Evolutionary conservation across 1,140 invertebrate species (phyloP).

Genomic region (Rhopalosiphum maidis): DNA sequence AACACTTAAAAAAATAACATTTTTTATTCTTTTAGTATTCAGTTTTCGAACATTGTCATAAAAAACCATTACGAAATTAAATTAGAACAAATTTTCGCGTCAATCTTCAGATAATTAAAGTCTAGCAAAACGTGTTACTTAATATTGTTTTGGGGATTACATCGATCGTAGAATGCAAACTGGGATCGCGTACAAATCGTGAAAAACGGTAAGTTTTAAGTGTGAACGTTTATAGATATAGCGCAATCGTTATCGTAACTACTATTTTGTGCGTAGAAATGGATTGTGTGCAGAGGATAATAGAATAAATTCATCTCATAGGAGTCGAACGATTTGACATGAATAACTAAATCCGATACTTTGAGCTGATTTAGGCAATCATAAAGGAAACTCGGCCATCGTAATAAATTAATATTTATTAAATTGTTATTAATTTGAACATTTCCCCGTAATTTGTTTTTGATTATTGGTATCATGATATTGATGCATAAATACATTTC

Average conservation of each 20-base stretch:
- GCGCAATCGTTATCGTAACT: not conserved
- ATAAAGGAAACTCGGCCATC: not conserved
- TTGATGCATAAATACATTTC: not conserved
- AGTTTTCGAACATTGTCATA: not conserved
- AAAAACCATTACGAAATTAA: not conserved
- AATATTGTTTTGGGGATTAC: not conserved
- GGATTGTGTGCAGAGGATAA: not conserved
- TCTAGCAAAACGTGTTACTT: not conserved
- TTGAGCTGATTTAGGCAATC: not conserved
- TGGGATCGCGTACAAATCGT: no score
- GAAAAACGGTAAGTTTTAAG: not conserved
- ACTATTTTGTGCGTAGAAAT: not conserved
- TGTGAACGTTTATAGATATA: not conserved
- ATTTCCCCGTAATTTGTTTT: no score
- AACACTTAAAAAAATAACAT: not conserved
- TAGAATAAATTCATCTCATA: not conserved
- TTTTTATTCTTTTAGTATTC: not conserved
- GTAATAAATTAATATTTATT: not conserved
- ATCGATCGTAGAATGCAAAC: not conserved
- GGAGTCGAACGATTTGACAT: not conserved
- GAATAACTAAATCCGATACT: not conserved
- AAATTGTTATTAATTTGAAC: not conserved
- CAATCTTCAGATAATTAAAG: not conserved
- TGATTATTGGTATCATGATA: not conserved
- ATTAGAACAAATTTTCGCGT: not conserved